These are phyloP conservation scores for Drosophila seclusa DNA, from an alignment of 2,888 invertebrate genomes.

Conservation along the genomic window DNA sequence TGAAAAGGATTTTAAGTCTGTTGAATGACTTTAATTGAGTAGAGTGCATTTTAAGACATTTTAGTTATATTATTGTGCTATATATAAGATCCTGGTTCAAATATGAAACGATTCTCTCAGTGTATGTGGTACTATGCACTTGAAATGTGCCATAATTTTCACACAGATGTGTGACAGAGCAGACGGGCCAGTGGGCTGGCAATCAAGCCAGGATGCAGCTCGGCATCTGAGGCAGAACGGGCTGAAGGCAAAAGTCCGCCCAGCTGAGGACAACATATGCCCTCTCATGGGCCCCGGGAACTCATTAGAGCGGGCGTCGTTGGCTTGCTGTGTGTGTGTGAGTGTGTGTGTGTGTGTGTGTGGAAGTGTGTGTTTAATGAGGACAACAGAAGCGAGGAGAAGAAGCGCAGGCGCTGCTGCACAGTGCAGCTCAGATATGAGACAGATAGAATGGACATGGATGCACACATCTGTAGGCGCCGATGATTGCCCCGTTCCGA, in stretches of 20 bases:
- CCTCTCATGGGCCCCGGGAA: slow-evolving; percentile 65
- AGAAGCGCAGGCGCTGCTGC: slow-evolving; percentile 54
- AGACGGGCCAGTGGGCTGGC: slow-evolving; percentile 60
- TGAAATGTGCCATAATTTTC: slow-evolving; percentile 80
- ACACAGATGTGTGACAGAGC: slow-evolving; percentile 79
- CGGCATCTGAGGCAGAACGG: slow-evolving; percentile 13
- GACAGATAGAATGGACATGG: slow-evolving; percentile 56
- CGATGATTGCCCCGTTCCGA: slow-evolving; percentile 65
- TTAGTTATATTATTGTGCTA: no score
- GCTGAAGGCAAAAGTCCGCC: slow-evolving; percentile 1
- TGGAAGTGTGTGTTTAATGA: slow-evolving; percentile 63
- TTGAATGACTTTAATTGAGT: neutral
- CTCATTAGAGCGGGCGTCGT: slow-evolving; percentile 78
- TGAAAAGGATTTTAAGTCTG: neutral
- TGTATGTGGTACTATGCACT: slow-evolving; percentile 60
- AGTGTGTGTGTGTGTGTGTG: slow-evolving; percentile 21
- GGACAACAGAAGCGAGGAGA: slow-evolving; percentile 45
- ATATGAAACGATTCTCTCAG: slow-evolving; percentile 29
- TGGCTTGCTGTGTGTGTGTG: neutral
- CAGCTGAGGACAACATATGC: slow-evolving; percentile 61
- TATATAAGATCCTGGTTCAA: neutral
- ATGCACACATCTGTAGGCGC: slow-evolving; percentile 72
- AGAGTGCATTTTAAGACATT: neutral
- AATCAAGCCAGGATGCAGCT: slow-evolving; percentile 71
- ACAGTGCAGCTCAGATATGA: slow-evolving; percentile 50